Percentiles rank a stretch among this genome's conserved stretches.
Evolutionary conservation across 2,888 invertebrate genomes (phyloP).

Genomic region (Hydroisotoma schaefferi): DNA sequence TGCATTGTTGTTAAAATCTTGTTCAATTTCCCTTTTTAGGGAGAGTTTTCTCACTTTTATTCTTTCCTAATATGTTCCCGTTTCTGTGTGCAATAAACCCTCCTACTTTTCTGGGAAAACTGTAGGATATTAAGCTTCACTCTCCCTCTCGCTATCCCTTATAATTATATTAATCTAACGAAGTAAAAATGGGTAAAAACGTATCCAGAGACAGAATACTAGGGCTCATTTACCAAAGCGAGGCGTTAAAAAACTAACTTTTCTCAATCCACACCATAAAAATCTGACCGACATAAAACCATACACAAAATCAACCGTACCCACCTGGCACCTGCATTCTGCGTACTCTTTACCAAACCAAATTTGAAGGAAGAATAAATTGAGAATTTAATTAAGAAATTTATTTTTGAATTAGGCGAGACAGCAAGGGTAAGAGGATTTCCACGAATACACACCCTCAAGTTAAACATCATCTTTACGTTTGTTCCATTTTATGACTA

Average conservation of each 20-base stretch:
- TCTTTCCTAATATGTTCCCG: too few species aligned
- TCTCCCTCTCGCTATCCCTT: neutral
- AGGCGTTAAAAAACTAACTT: neutral
- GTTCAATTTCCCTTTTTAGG: constrained; percentile 13
- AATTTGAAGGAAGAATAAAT: constrained; percentile 9
- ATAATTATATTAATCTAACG: neutral
- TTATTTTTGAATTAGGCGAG: constrained; percentile 24
- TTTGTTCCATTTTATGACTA: constrained; percentile 1
- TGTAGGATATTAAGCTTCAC: constrained; percentile 4
- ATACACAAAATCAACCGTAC: too few species aligned
- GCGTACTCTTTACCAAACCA: neutral
- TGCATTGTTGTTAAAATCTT: neutral
- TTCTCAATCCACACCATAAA: neutral
- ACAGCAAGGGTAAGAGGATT: constrained; percentile 18
- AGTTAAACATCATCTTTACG: neutral
- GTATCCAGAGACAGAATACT: too few species aligned
- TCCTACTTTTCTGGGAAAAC: constrained; percentile 6
- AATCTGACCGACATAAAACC: too few species aligned
- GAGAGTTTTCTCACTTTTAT: constrained; percentile 14
- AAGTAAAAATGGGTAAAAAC: neutral
- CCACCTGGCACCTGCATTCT: constrained; percentile 35
- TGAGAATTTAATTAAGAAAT: constrained; percentile 29
- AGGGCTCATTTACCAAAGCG: too few species aligned
- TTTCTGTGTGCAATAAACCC: constrained; percentile 11
- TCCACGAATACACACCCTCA: constrained; percentile 19